Conservation (phyloP, 2,888 invertebrate species). For the Cecidostiba fungosa region DNA sequence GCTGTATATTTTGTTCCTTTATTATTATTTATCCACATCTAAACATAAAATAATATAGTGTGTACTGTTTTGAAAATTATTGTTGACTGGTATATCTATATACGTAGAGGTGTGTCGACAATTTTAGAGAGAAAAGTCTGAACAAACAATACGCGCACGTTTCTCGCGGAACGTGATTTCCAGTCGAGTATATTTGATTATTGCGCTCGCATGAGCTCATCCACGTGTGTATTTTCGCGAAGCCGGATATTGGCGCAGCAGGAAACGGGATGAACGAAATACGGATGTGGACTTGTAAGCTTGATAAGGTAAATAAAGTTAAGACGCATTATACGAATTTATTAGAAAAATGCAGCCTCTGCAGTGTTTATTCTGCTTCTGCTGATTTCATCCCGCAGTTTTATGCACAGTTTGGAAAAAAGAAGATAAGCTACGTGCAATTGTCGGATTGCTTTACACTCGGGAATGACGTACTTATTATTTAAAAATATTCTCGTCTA, state of each 20-base stretch:
- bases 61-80: not conserved
- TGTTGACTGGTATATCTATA: not conserved
- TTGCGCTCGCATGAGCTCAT: conserved; percentile 13
- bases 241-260: not conserved
- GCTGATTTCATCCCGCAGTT: too few species aligned
- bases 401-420: too few species aligned
- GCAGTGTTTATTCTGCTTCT: too few species aligned
- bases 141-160: conserved; percentile 16
- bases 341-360: too few species aligned
- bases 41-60: not conserved
- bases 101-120: not conserved
- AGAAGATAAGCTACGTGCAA: too few species aligned
- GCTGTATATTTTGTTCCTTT: not conserved
- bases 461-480: too few species aligned
- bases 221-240: conserved; percentile 2
- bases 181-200: conserved; percentile 9
- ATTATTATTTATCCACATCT: not conserved
- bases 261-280: not conserved
- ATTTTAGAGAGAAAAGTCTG: conserved; percentile 7
- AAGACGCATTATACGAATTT: not conserved
- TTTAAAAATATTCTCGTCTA: too few species aligned
- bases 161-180: conserved; percentile 16
- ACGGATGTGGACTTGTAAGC: not conserved
- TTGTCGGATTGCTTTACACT: too few species aligned
- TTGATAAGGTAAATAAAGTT: not conserved